Evolutionary conservation across 2,113 vertebrate genomes (phyloP).

Genomic region (Acinonyx jubatus): DNA sequence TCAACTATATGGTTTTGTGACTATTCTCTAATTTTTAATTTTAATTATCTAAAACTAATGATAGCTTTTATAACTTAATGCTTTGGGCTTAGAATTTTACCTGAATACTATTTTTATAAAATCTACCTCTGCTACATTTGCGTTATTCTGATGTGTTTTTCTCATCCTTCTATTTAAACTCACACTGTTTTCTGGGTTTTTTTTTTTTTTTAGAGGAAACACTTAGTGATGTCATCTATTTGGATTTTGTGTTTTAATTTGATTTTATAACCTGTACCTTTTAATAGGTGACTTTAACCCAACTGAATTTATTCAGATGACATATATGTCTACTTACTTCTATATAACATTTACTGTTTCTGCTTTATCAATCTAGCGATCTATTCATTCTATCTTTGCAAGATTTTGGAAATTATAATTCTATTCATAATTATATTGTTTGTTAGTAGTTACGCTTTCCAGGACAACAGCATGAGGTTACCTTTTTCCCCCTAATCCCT

Average conservation of each 20-base stretch:
- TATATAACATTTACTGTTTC: background rate
- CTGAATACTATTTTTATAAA: background rate
- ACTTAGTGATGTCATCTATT: background rate
- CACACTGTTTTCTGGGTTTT: background rate
- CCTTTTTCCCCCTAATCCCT: background rate
- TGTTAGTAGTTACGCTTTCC: background rate
- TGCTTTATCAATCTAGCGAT: background rate
- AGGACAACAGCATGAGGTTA: background rate
- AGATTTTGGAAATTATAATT: background rate
- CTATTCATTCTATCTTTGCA: background rate
- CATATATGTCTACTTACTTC: background rate
- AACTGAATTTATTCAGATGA: background rate
- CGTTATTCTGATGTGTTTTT: background rate
- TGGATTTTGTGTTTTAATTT: background rate
- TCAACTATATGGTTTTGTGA: background rate
- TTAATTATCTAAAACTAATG: background rate
- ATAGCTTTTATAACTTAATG: background rate
- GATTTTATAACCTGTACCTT: background rate
- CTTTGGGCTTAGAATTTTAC: background rate
- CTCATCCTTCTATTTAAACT: background rate
- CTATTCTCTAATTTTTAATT: background rate
- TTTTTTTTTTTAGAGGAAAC: background rate
- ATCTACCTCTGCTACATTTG: background rate
- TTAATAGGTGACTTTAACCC: background rate
- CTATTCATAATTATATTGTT: background rate